Conservation (phyloP, 2,113 vertebrate genomes). For the Vidua macroura region DNA sequence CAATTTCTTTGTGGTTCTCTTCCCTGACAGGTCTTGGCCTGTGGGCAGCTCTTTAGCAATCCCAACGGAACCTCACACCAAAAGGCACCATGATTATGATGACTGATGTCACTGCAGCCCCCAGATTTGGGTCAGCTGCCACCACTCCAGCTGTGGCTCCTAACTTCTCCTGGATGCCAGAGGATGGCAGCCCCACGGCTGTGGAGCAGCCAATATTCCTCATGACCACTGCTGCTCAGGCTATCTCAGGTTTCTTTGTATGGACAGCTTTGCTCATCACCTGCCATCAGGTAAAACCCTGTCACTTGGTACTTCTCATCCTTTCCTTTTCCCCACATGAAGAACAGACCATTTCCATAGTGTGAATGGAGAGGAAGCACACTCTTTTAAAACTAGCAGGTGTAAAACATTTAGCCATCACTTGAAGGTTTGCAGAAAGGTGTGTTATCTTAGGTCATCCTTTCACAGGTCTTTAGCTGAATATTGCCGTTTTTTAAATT, state of each 20-base stretch:
- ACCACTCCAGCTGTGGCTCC: constrained; percentile 72
- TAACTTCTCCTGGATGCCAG: constrained; percentile 80
- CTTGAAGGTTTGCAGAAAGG: background rate
- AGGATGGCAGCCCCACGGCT: constrained; percentile 79
- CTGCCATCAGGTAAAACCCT: constrained; percentile 90
- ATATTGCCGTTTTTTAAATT: background rate
- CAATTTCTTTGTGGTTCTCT: background rate
- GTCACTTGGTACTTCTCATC: background rate
- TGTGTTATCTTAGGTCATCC: background rate
- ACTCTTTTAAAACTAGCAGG: background rate
- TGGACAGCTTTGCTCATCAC: constrained; percentile 96
- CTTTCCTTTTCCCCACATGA: background rate
- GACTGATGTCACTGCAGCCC: constrained; percentile 67
- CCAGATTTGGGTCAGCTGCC: constrained; percentile 52
- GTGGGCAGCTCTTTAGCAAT: background rate
- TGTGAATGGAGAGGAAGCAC: background rate
- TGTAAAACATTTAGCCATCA: background rate
- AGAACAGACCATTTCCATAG: background rate
- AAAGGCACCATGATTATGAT: constrained; percentile 73
- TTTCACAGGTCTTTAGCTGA: background rate
- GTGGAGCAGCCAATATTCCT: constrained; percentile 88
- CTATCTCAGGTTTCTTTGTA: constrained; percentile 92
- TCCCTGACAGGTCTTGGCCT: background rate
- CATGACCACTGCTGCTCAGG: constrained; percentile 91
- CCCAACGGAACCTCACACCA: background rate